Evolutionary conservation across 1,140 invertebrate species (phyloP).

Genomic region (Agrilus planipennis): DNA sequence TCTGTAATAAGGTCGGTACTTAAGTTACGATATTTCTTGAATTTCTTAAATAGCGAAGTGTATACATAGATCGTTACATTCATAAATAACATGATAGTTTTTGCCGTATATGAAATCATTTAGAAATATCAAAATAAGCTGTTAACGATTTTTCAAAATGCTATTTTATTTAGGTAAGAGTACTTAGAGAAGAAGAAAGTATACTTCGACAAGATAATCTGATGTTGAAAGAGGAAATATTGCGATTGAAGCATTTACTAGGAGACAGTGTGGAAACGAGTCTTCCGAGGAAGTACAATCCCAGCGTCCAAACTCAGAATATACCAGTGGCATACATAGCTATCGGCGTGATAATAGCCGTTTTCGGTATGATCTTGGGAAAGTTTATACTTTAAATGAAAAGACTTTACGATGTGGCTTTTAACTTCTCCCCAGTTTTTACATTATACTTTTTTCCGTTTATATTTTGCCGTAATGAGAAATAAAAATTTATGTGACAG

Average conservation of each 20-base stretch:
- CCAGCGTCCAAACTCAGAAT: slow-evolving; percentile 33
- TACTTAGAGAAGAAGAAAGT: slow-evolving; percentile 61
- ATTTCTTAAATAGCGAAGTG: too few relatives aligned
- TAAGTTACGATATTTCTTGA: too few relatives aligned
- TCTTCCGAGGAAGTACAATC: slow-evolving; percentile 33
- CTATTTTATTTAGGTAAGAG: slow-evolving; percentile 20
- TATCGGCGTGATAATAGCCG: slow-evolving; percentile 39
- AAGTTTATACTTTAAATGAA: slow-evolving; percentile 44
- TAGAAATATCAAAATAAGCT: background rate
- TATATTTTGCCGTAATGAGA: too few relatives aligned
- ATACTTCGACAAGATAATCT: slow-evolving; percentile 70
- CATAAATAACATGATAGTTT: too few relatives aligned
- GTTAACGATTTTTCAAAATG: background rate
- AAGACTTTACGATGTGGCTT: slow-evolving; percentile 13
- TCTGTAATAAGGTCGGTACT: too few relatives aligned
- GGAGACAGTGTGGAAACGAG: slow-evolving; percentile 18
- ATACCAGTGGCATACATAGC: slow-evolving; percentile 40
- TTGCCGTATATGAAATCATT: too few relatives aligned
- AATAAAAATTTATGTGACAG: too few relatives aligned
- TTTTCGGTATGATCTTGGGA: slow-evolving; percentile 43
- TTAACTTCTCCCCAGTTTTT: slow-evolving; percentile 9
- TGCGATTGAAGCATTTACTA: slow-evolving; percentile 40
- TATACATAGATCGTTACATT: too few relatives aligned
- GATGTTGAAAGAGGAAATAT: slow-evolving; percentile 55
- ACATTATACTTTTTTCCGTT: too few relatives aligned